Evolutionary conservation across 2,888 invertebrate species (phyloP), one percentile per base, ranked within the genome.

Genomic region (Microchrysa polita): DNA sequence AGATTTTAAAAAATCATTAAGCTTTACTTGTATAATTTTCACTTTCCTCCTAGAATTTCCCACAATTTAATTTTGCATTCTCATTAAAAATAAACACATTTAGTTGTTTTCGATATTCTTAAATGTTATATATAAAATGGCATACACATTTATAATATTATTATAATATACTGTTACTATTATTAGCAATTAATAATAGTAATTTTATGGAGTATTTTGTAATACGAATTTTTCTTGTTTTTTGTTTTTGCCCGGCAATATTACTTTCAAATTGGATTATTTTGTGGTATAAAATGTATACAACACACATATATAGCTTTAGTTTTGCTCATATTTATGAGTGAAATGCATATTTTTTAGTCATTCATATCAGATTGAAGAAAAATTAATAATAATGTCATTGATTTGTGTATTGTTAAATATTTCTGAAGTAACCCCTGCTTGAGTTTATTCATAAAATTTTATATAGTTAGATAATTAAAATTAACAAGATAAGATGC

Each of bases 11-110:
- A 57, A 40, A 34, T 57, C 52, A 57, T 69, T 20, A 69, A 69
- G 57, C 57, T 52, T 40, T 14, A 20, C 14, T 69, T 9, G 27
- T 34, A 34, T 34, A 34, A 34, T 57, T 57, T 55, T 55, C 40
- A 40, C 23, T 27, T 18, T 40, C 9, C 40, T 34, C 16, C 20
- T 48, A 22, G 20, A 22, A 10, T 20, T 20, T 55, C 18, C 14
- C 55, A 52, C 5, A 16, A 52, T 52, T 10, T 52, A 52, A 16
- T 52, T 55, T 55, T 16, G 1, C 55, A 18, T 55, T 16, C 16
- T 55, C 55, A 55, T 55, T 55, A 20, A 48, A 48, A 65, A 65
- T 65, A 48, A 65, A 65, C 65, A 65, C 42, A 40, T 48, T 42
- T 16, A 20, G 42, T 65, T 65, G 44, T 20, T 48, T 34, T 34